Conservation (phyloP, 2,797 vertebrate genomes). For the Sebastes elongatus region DNA sequence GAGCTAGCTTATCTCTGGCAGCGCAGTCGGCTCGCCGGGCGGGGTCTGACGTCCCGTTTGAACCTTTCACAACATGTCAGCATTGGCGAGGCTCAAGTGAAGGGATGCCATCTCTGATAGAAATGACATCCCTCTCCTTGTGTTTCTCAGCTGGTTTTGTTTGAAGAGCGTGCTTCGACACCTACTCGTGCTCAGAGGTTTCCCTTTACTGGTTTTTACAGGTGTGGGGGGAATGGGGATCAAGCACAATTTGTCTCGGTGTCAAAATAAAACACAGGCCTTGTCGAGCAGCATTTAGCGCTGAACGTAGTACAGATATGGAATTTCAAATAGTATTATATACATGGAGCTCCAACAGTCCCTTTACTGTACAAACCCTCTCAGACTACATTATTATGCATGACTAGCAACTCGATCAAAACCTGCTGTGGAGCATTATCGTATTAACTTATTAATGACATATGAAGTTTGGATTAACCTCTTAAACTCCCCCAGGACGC, state of each 20-base stretch:
- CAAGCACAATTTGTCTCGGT: background rate
- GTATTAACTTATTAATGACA: conserved; percentile 35
- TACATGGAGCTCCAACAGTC: background rate
- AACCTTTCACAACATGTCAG: conserved; percentile 31
- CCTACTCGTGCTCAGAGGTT: background rate
- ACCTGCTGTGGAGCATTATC: conserved; percentile 18
- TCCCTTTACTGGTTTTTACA: conserved; percentile 2
- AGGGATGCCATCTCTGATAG: conserved; percentile 31
- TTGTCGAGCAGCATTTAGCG: background rate
- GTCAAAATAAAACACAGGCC: background rate
- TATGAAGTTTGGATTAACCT: conserved; percentile 10
- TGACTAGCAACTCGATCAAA: conserved; percentile 17
- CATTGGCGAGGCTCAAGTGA: conserved; percentile 7
- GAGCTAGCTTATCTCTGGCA: conserved; percentile 44
- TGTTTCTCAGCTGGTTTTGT: background rate
- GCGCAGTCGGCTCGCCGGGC: background rate
- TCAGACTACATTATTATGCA: conserved; percentile 5
- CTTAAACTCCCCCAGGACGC: background rate
- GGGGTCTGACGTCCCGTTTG: conserved; percentile 19
- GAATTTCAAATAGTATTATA: background rate
- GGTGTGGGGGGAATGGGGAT: conserved; percentile 2
- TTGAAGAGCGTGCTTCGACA: background rate
- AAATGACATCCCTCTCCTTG: background rate
- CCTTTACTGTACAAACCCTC: background rate
- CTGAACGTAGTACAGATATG: background rate